These are phyloP conservation scores for Myioborus melanocephalus DNA, from an alignment of 2,797 vertebrate species.

Conservation along the genomic window DNA sequence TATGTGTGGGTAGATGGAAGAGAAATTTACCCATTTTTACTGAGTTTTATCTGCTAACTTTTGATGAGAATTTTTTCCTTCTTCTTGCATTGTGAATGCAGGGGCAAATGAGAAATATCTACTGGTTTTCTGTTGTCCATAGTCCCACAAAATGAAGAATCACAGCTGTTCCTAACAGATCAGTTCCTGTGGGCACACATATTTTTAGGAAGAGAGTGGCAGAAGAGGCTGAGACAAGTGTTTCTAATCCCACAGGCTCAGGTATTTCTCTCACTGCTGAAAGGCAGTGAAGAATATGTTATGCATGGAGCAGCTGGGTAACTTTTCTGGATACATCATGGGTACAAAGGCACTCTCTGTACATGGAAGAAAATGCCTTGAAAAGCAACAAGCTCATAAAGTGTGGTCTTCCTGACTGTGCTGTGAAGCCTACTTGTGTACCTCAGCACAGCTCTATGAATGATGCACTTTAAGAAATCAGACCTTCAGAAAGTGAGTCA, in stretches of 20 bases:
- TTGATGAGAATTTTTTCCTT: background rate
- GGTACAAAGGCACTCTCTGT: background rate
- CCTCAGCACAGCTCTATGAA: background rate
- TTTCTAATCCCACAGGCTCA: background rate
- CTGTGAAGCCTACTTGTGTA: background rate
- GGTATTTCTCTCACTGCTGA: background rate
- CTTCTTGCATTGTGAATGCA: background rate
- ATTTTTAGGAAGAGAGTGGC: background rate
- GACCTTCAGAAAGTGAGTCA: background rate
- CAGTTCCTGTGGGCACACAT: background rate
- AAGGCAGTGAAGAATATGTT: background rate
- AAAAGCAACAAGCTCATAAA: conserved; percentile 1
- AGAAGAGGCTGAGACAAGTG: background rate
- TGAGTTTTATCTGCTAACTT: conserved; percentile 9
- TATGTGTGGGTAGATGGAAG: background rate
- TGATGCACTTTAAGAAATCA: background rate
- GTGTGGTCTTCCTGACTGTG: background rate
- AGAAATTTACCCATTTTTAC: background rate
- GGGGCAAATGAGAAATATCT: background rate
- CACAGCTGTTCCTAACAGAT: background rate
- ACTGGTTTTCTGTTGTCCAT: background rate
- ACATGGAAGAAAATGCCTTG: background rate
- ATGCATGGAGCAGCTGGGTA: accelerated
- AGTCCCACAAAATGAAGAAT: background rate
- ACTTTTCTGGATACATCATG: background rate